A percentile compares a stretch with the other conserved stretches of the same genome.
phyloP scores from a whole-genome alignment of 2,797 vertebrate genomes.

The Parauchenoglanis ngamensis region DNA sequence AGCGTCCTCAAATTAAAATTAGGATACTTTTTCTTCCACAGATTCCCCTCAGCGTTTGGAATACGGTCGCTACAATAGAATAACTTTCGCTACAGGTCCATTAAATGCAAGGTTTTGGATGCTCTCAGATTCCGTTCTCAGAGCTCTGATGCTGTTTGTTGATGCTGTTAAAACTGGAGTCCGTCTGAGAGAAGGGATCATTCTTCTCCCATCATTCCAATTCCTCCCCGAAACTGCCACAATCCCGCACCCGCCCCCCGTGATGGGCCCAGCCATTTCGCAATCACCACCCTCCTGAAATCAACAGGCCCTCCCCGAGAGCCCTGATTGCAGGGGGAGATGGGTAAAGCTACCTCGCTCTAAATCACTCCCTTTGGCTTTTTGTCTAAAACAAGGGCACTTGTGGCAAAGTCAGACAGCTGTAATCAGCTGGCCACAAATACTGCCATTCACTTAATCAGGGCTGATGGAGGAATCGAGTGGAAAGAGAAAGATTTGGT shows the following conservation, averaged over 20 bases:
- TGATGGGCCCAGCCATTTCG: conserved; percentile 7
- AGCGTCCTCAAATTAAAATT: neutral
- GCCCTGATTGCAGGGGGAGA: conserved; percentile 52
- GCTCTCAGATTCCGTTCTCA: neutral
- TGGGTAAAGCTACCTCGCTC: conserved; percentile 24
- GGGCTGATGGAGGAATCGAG: conserved; percentile 51
- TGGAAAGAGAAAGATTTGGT: conserved; percentile 25
- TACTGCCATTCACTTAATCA: conserved; percentile 58
- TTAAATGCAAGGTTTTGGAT: neutral
- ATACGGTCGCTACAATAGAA: neutral
- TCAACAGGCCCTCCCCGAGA: conserved; percentile 34
- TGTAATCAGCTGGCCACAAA: conserved; percentile 58
- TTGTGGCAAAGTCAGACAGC: conserved; percentile 56
- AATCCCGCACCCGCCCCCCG: neutral
- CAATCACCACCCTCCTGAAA: conserved; percentile 48
- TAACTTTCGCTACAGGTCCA: neutral
- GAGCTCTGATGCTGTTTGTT: conserved; percentile 14
- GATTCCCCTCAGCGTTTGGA: neutral
- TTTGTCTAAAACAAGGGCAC: conserved; percentile 55
- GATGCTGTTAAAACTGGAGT: neutral
- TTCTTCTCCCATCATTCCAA: conserved; percentile 5
- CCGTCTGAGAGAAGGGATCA: neutral
- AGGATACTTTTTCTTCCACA: neutral
- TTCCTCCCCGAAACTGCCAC: neutral
- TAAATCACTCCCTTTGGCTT: conserved; percentile 46